Evolutionary conservation across 1,140 invertebrate genomes (phyloP).

Genomic region (Subanguina moxae): DNA sequence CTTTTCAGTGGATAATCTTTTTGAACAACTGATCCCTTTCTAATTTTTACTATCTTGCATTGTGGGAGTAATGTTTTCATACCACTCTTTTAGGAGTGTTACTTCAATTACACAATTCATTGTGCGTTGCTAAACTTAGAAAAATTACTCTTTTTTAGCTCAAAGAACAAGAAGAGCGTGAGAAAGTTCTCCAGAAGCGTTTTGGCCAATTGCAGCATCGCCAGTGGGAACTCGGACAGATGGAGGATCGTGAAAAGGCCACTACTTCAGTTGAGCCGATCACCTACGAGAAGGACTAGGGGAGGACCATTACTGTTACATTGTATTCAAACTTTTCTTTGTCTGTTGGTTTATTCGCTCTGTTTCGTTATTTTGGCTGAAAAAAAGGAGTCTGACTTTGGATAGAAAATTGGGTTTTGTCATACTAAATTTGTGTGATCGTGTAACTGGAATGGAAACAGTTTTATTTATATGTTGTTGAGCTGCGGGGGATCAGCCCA

Average conservation of each 20-base stretch:
- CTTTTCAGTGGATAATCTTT: too few relatives aligned
- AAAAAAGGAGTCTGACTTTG: too few relatives aligned
- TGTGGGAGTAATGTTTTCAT: neutral
- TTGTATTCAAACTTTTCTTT: too few relatives aligned
- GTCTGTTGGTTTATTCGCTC: too few relatives aligned
- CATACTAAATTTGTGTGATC: too few relatives aligned
- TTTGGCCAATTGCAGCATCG: constrained; percentile 68
- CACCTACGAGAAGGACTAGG: constrained; percentile 24
- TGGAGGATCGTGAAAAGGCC: constrained; percentile 32
- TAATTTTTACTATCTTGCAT: too few relatives aligned
- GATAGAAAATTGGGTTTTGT: too few relatives aligned
- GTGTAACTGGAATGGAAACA: too few relatives aligned
- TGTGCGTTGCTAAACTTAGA: neutral
- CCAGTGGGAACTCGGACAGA: constrained; percentile 57
- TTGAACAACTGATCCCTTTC: too few relatives aligned
- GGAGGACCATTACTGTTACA: neutral
- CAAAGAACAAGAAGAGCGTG: constrained; percentile 76
- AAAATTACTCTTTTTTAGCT: constrained; percentile 41
- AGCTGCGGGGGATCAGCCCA: too few relatives aligned
- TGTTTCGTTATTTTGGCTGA: too few relatives aligned
- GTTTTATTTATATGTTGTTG: too few relatives aligned
- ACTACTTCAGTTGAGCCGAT: constrained; percentile 36
- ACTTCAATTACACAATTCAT: neutral
- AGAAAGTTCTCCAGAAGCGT: constrained; percentile 79
- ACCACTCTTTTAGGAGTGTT: neutral